A percentile compares a stretch with the other conserved stretches of the same genome.
Conservation (phyloP, 2,797 vertebrate species). For the Helostoma temminkii region DNA sequence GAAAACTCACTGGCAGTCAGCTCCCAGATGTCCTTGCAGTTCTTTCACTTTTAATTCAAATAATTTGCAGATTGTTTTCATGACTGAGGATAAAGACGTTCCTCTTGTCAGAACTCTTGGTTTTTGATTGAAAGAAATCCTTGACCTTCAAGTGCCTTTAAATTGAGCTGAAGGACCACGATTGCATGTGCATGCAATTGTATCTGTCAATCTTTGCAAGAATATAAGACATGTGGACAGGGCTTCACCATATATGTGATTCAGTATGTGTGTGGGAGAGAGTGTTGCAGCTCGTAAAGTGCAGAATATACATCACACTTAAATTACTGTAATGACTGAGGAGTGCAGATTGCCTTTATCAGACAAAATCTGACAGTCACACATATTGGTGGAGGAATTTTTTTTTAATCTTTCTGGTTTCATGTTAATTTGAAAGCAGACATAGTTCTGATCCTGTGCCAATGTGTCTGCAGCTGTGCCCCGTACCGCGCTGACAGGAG, state of each 20-base stretch:
- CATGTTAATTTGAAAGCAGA: conserved; percentile 40
- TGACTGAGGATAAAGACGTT: conserved; percentile 86
- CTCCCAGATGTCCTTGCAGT: conserved; percentile 88
- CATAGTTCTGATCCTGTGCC: conserved; percentile 47
- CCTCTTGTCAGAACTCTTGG: conserved; percentile 79
- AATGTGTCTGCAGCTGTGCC: conserved; percentile 68
- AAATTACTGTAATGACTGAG: conserved; percentile 32
- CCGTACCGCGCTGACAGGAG: conserved; percentile 61
- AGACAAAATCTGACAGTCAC: conserved; percentile 34
- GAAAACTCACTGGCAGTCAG: conserved; percentile 83
- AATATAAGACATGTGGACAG: conserved; percentile 81
- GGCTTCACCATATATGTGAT: conserved; percentile 41
- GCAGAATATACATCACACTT: conserved; percentile 54
- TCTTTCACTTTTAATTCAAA: conserved; percentile 89
- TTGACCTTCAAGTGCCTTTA: conserved; percentile 80
- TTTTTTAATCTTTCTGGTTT: conserved; percentile 27
- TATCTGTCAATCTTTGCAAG: conserved; percentile 81
- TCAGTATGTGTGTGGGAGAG: conserved; percentile 34
- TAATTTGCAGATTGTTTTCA: conserved; percentile 91
- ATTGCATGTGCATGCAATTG: conserved; percentile 86
- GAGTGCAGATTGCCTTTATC: conserved; percentile 52
- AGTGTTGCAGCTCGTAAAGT: conserved; percentile 40
- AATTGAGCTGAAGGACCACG: conserved; percentile 78
- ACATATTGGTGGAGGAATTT: neutral
- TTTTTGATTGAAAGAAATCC: conserved; percentile 79